phyloP scores from a whole-genome alignment of 2,888 invertebrate species.

The Thera obeliscata region DNA sequence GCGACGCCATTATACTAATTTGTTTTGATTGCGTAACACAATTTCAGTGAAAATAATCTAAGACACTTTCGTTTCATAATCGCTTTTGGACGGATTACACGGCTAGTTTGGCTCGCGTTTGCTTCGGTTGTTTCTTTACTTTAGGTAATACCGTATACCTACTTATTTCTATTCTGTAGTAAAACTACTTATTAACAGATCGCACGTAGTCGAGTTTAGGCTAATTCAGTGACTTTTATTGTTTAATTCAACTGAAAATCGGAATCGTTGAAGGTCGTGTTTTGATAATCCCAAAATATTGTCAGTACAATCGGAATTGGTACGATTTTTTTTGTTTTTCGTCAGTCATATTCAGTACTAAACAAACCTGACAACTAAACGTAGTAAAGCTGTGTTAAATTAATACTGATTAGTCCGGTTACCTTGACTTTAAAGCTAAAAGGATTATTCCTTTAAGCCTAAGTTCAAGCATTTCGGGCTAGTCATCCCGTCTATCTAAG shows the following conservation, averaged over 20 bases:
- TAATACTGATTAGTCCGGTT: too few relatives aligned
- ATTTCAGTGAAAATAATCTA: slow-evolving; percentile 30
- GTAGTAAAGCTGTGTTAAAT: too few relatives aligned
- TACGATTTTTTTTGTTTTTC: not conserved
- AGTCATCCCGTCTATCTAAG: too few relatives aligned
- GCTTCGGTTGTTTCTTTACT: slow-evolving; percentile 25
- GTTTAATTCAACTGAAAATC: too few relatives aligned
- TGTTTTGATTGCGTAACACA: slow-evolving; percentile 34
- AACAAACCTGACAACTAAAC: too few relatives aligned
- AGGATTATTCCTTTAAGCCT: not conserved
- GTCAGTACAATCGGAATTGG: not conserved
- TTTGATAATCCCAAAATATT: not conserved
- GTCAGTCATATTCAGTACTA: not conserved
- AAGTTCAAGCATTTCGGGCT: too few relatives aligned
- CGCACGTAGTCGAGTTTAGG: too few relatives aligned
- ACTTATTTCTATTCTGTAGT: too few relatives aligned
- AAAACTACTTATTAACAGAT: too few relatives aligned
- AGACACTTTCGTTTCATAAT: slow-evolving; percentile 41
- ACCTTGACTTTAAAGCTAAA: not conserved
- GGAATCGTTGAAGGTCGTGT: not conserved
- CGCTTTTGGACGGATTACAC: slow-evolving; percentile 28
- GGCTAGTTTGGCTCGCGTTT: slow-evolving; percentile 14
- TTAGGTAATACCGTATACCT: not conserved
- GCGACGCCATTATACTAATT: slow-evolving; percentile 22
- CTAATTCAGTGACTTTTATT: too few relatives aligned